Base-by-base conservation (phyloP, 2,797 vertebrate genomes). In the Typhlichthys eigenmanni region DNA sequence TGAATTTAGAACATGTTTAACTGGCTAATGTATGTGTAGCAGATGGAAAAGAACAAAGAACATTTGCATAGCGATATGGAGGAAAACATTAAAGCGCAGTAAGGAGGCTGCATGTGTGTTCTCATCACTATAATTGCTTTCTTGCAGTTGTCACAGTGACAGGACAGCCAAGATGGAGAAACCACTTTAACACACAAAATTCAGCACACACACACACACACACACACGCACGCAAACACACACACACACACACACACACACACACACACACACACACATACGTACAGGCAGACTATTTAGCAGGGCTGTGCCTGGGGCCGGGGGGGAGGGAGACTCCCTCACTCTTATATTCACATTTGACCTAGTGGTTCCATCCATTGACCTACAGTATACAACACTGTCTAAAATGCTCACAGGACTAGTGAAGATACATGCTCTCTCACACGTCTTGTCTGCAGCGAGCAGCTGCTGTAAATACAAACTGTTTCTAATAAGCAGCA, bases 111-210 rank as follows among this genome's bases (percentile, higher is more conserved):
- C 85, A 85, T 80, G 72, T 80, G 69, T 83, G 76, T 79, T 87
- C 83, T 85, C 84, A 81, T 88, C 82, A 87, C 84, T 88, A 85
- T 89, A 89, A 91, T 89, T 88, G 88, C 88, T 89, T 85, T 85
- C 84, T 62, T 74, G 83, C 84, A 75, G 82, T 89, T 88, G 87
- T 87, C 80, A 88, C 82, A 75, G 81, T 88, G 89, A 88, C 85
- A 86, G 81, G 71, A 77, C 86, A 84, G 77, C 80, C 69, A 81
- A 80, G 84, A 85, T 61, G 72, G 75, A 13, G 45, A 72, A 75
- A 58, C 69, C 6, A 10, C 74, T 47, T 48, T 68, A 13, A 11
- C 19, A 34, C 24, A 29, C 24, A 29, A 4, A 16, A 53, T 53
- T 63, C 49, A 56, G 65, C 74, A 80, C 72, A 76, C 76, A 71